phyloP scores from a whole-genome alignment of 2,113 vertebrate species.

The Daboia siamensis region DNA sequence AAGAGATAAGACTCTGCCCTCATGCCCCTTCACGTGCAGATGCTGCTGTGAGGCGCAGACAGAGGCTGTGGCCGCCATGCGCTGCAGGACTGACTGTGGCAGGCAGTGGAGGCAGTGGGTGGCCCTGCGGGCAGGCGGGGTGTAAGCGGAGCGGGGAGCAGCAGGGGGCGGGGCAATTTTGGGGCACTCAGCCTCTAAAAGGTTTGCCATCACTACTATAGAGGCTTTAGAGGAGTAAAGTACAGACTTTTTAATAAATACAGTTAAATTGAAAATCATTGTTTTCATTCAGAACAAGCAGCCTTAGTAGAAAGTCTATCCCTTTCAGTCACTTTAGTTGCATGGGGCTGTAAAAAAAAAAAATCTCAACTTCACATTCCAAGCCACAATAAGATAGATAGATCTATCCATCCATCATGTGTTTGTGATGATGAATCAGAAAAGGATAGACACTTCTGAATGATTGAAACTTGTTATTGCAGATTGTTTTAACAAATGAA shows the following conservation, averaged over 20 bases:
- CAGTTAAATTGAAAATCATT: background rate
- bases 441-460: background rate
- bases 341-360: background rate
- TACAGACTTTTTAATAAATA: background rate
- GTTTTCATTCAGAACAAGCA: background rate
- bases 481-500: slow-evolving; percentile 31
- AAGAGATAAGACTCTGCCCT: too few species aligned
- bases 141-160: too few species aligned
- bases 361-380: background rate
- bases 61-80: too few species aligned
- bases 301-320: background rate
- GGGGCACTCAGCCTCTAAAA: too few species aligned
- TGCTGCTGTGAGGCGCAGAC: too few species aligned
- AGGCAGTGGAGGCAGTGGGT: too few species aligned
- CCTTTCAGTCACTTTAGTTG: background rate
- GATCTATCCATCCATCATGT: background rate
- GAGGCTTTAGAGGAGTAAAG: background rate
- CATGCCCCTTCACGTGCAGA: too few species aligned
- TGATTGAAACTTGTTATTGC: slow-evolving; percentile 31
- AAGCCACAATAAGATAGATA: too few species aligned
- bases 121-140: too few species aligned
- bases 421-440: background rate
- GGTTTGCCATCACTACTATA: too few species aligned
- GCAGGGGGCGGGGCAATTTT: too few species aligned
- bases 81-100: too few species aligned